These are phyloP conservation scores for Porites lobata DNA, from an alignment of 92 coral and sea anemone genomes.

Conservation along the genomic window DNA sequence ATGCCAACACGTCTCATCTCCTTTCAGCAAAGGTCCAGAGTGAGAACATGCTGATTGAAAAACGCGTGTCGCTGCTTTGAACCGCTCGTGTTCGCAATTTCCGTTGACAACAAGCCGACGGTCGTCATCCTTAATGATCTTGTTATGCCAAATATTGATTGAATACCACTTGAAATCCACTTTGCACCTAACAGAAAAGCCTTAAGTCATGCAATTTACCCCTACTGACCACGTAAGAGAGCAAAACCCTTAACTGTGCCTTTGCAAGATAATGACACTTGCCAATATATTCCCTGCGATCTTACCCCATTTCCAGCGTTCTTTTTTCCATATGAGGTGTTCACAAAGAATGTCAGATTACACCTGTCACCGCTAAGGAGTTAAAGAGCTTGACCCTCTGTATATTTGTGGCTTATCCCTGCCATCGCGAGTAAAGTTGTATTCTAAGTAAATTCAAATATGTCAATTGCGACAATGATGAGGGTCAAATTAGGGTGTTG, in stretches of 20 bases:
- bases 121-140: slow-evolving; percentile 5
- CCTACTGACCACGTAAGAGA: not conserved
- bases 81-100: slow-evolving; percentile 20
- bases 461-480: slow-evolving; percentile 13
- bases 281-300: not conserved
- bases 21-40: not conserved
- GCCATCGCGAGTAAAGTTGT: slow-evolving; percentile 19
- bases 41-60: not conserved
- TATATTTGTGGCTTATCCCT: not conserved
- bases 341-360: not conserved
- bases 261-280: not conserved
- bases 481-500: slow-evolving; percentile 3
- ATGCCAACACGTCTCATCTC: slow-evolving; percentile 1
- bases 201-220: slow-evolving; percentile 20
- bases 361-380: slow-evolving; percentile 3
- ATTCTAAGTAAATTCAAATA: slow-evolving; percentile 5
- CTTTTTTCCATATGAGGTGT: not conserved
- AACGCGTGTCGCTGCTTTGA: not conserved
- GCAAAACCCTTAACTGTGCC: not conserved
- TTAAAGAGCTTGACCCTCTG: not conserved
- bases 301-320: not conserved
- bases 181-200: not conserved
- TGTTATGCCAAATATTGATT: slow-evolving; percentile 12
- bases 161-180: slow-evolving; percentile 10
- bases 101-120: slow-evolving; percentile 17